Evolutionary conservation across 2,888 invertebrate genomes (phyloP).

Genomic region (Drosophila meridiana): DNA sequence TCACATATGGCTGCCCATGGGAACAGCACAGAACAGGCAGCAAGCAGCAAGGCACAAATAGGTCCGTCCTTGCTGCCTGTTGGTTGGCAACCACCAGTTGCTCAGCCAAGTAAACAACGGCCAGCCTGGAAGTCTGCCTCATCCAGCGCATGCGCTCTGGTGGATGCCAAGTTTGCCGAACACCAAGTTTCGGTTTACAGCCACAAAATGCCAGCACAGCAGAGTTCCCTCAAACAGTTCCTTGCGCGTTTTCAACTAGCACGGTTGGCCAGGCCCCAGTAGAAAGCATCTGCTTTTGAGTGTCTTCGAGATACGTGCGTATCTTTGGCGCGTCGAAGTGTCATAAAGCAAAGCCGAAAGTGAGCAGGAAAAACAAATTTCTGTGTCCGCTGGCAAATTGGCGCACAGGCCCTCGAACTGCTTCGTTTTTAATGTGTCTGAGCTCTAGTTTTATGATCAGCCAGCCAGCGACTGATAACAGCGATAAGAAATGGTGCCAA

Average conservation of each 20-base stretch:
- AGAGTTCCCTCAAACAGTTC: slow-evolving; percentile 68
- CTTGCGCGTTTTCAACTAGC: slow-evolving; percentile 78
- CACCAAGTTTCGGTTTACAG: slow-evolving; percentile 44
- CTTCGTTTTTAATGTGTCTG: slow-evolving; percentile 60
- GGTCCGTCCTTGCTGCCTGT: slow-evolving; percentile 16
- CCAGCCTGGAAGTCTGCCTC: slow-evolving; percentile 38
- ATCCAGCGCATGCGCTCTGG: slow-evolving; percentile 66
- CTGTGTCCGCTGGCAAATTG: slow-evolving; percentile 34
- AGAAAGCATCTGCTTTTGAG: background rate
- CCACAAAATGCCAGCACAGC: slow-evolving; percentile 67
- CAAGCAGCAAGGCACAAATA: slow-evolving; percentile 1
- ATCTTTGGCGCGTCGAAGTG: slow-evolving; percentile 22
- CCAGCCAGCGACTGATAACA: slow-evolving; percentile 61
- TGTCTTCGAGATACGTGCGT: slow-evolving; percentile 17
- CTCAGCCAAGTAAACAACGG: slow-evolving; percentile 52
- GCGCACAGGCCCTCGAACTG: slow-evolving; percentile 30
- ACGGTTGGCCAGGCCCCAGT: slow-evolving; percentile 51
- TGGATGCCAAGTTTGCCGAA: slow-evolving; percentile 65
- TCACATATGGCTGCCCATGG: slow-evolving; percentile 67
- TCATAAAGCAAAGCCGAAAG: slow-evolving; percentile 26
- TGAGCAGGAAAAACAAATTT: slow-evolving; percentile 5
- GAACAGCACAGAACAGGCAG: slow-evolving; percentile 24
- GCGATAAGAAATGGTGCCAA: slow-evolving; percentile 59
- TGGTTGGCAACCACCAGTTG: slow-evolving; percentile 74
- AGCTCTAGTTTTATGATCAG: slow-evolving; percentile 63